These are phyloP conservation scores for Megaceryle alcyon DNA, from an alignment of 2,797 vertebrate species.

Conservation along the genomic window DNA sequence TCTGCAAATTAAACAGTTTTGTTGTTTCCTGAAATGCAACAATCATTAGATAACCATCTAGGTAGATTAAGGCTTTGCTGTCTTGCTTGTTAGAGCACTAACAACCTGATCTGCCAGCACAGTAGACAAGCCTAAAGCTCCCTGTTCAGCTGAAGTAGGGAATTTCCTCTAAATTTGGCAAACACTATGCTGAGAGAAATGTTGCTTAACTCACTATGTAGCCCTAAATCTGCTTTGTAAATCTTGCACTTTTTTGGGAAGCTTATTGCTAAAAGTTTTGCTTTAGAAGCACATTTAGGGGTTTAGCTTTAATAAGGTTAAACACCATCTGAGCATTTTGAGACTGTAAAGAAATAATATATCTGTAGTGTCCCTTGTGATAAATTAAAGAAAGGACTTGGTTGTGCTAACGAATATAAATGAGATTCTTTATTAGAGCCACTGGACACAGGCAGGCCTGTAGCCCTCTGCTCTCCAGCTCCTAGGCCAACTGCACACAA, in stretches of 20 bases:
- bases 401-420: slow-evolving; percentile 65
- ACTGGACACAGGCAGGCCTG: slow-evolving; percentile 56
- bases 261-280: slow-evolving; percentile 62
- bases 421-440: slow-evolving; percentile 65
- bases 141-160: not conserved
- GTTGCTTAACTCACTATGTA: slow-evolving; percentile 1
- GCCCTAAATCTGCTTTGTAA: slow-evolving; percentile 50
- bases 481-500: slow-evolving; percentile 20
- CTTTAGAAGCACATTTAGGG: slow-evolving; percentile 58
- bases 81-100: not conserved
- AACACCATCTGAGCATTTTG: slow-evolving; percentile 57
- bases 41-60: not conserved
- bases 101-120: not conserved
- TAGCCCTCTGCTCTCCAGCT: slow-evolving; percentile 19
- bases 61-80: not conserved
- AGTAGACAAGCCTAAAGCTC: not conserved
- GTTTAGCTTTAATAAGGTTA: slow-evolving; percentile 64
- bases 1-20: slow-evolving; percentile 9
- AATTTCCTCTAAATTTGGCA: slow-evolving; percentile 52
- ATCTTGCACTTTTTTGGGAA: slow-evolving; percentile 45
- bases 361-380: slow-evolving; percentile 57
- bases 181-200: not conserved
- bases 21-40: not conserved
- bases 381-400: slow-evolving; percentile 55
- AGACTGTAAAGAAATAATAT: slow-evolving; percentile 62